Percentiles rank a stretch among this genome's conserved stretches.
Evolutionary conservation across 2,888 invertebrate species (phyloP).

Genomic region (Leucophora obtusa): DNA sequence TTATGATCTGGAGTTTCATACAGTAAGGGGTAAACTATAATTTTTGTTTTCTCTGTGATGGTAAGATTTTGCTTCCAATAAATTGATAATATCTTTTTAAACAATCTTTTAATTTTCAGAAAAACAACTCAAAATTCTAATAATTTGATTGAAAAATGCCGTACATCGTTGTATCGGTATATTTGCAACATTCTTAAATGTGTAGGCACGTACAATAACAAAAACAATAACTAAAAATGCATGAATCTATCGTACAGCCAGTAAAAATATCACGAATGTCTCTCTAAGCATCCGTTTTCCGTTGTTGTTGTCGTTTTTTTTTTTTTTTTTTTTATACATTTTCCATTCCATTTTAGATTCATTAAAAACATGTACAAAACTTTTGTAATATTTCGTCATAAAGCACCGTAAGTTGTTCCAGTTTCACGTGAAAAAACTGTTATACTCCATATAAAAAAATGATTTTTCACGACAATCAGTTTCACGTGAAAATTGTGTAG

Average conservation of each 20-base stretch:
- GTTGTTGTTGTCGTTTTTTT: background rate
- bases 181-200: background rate
- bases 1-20: too few relatives aligned
- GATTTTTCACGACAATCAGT: too few relatives aligned
- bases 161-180: background rate
- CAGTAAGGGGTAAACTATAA: too few relatives aligned
- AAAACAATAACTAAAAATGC: background rate
- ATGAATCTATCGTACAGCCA: background rate
- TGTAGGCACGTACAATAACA: conserved; percentile 10
- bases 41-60: too few relatives aligned
- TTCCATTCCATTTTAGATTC: conserved; percentile 30
- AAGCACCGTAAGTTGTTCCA: too few relatives aligned
- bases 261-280: background rate
- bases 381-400: conserved; percentile 45
- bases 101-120: too few relatives aligned
- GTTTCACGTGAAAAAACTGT: too few relatives aligned
- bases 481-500: too few relatives aligned
- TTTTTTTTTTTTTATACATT: background rate
- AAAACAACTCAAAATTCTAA: too few relatives aligned
- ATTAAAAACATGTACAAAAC: conserved; percentile 45
- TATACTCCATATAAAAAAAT: too few relatives aligned
- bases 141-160: background rate
- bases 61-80: too few relatives aligned
- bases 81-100: too few relatives aligned
- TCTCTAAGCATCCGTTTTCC: conserved; percentile 25